A percentile compares a stretch with the other conserved stretches of the same genome.
phyloP scores from a whole-genome alignment of 2,797 vertebrate genomes.

The Micromesistius poutassou region DNA sequence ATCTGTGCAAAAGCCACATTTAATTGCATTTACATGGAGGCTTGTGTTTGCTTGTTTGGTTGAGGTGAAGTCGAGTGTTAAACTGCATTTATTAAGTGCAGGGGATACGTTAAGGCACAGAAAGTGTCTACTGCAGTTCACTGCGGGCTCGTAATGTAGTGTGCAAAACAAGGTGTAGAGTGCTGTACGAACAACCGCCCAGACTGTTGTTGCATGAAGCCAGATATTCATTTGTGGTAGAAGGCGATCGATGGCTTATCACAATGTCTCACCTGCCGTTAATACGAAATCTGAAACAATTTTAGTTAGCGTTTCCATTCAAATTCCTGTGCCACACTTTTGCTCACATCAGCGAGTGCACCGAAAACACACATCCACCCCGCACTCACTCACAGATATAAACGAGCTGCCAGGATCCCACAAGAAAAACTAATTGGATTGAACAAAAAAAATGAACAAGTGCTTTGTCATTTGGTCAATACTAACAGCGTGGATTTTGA shows the following conservation, averaged over 20 bases:
- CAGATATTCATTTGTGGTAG: slow-evolving; percentile 50
- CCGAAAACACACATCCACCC: slow-evolving; percentile 61
- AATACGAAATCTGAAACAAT: slow-evolving; percentile 61
- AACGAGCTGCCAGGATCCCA: slow-evolving; percentile 72
- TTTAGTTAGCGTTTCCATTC: slow-evolving; percentile 49
- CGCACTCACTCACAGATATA: slow-evolving; percentile 69
- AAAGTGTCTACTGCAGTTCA: no score
- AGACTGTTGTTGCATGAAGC: no score
- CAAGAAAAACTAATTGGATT: slow-evolving; percentile 71
- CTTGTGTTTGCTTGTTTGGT: no score
- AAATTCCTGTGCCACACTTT: slow-evolving; percentile 60
- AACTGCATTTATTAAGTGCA: no score
- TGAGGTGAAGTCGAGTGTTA: no score
- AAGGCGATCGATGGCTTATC: slow-evolving; percentile 55
- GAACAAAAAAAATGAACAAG: slow-evolving; percentile 69
- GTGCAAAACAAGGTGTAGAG: no score
- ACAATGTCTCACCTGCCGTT: slow-evolving; percentile 41
- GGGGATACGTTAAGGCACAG: no score
- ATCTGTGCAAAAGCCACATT: no score
- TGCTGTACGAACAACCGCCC: no score
- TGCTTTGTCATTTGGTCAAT: slow-evolving; percentile 71
- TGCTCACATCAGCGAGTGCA: slow-evolving; percentile 43
- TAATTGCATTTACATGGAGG: no score
- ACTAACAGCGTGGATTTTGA: slow-evolving; percentile 65
- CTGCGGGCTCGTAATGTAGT: no score